Evolutionary conservation across 1,140 invertebrate species (phyloP).

Genomic region (Charaxes varanes): DNA sequence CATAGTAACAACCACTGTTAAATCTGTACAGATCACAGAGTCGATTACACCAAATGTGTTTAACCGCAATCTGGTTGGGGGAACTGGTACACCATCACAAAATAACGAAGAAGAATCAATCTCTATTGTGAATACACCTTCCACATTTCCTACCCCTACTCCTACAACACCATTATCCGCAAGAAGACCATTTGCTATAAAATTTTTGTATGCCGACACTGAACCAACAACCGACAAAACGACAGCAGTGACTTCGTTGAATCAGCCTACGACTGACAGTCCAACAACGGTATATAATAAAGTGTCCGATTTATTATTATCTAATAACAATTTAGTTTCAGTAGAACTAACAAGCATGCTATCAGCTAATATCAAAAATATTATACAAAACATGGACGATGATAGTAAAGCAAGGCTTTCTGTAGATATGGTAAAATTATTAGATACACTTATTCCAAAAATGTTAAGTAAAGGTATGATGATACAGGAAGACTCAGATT

Average conservation of each 20-base stretch:
- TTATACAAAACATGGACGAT: constrained; percentile 62
- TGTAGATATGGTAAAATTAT: constrained; percentile 59
- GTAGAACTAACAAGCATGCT: constrained; percentile 71
- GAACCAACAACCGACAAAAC: constrained; percentile 52
- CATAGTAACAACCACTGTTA: constrained; percentile 65
- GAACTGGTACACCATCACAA: constrained; percentile 52
- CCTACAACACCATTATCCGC: constrained; percentile 56
- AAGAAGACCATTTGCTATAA: constrained; percentile 68
- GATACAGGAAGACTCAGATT: constrained; percentile 34
- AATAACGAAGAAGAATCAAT: constrained; percentile 38
- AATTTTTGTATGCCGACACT: constrained; percentile 67
- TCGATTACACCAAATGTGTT: constrained; percentile 60
- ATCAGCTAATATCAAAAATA: constrained; percentile 64
- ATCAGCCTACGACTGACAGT: constrained; percentile 53
- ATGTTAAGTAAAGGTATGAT: constrained; percentile 43
- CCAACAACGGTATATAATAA: constrained; percentile 67
- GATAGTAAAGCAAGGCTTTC: constrained; percentile 55
- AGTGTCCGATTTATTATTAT: constrained; percentile 64
- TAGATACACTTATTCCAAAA: constrained; percentile 54
- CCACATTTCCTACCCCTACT: constrained; percentile 31
- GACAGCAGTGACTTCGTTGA: constrained; percentile 50
- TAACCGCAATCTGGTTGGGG: constrained; percentile 60
- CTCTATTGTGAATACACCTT: constrained; percentile 43
- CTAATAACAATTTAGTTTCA: constrained; percentile 65
- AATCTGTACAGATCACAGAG: constrained; percentile 68